Conservation (phyloP, 1,140 invertebrate genomes). For the Brachionus rotundiformis region DNA sequence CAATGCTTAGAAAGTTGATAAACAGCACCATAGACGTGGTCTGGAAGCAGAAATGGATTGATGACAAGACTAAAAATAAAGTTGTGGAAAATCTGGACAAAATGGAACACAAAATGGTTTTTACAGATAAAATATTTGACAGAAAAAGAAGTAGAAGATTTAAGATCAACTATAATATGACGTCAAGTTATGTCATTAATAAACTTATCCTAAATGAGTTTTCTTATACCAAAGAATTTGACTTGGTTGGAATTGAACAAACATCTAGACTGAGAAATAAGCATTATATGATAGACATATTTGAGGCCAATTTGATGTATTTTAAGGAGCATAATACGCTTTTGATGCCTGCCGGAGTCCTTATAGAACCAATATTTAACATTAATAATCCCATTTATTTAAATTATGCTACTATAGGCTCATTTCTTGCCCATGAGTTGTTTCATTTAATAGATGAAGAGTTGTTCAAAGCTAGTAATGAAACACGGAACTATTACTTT, state of each 20-base stretch:
- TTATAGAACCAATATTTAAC: slow-evolving; percentile 38
- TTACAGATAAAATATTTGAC: neutral
- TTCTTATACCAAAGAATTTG: slow-evolving; percentile 9
- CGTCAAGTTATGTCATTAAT: slow-evolving; percentile 23
- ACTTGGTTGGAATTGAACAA: slow-evolving; percentile 9
- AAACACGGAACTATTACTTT: neutral
- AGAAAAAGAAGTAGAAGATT: neutral
- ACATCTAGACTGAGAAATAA: slow-evolving; percentile 10
- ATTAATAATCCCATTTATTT: slow-evolving; percentile 36
- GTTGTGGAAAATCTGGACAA: neutral
- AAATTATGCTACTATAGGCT: slow-evolving; percentile 39
- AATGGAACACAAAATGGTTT: slow-evolving; percentile 37
- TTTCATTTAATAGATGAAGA: slow-evolving; percentile 37
- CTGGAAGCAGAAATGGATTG: slow-evolving; percentile 35
- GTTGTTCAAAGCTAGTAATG: neutral
- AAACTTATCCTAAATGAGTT: neutral
- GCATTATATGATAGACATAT: slow-evolving; percentile 33
- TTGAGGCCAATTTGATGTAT: slow-evolving; percentile 31
- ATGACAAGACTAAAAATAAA: slow-evolving; percentile 19
- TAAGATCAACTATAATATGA: neutral
- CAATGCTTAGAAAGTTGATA: neutral
- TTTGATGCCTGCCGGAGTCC: slow-evolving; percentile 37
- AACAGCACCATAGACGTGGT: neutral
- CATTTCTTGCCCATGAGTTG: slow-evolving; percentile 27
- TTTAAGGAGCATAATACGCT: slow-evolving; percentile 34